Percentiles rank a stretch among this genome's conserved stretches.
phyloP scores from a whole-genome alignment of 2,888 invertebrate species.

The Acanthosepion pharaonis region DNA sequence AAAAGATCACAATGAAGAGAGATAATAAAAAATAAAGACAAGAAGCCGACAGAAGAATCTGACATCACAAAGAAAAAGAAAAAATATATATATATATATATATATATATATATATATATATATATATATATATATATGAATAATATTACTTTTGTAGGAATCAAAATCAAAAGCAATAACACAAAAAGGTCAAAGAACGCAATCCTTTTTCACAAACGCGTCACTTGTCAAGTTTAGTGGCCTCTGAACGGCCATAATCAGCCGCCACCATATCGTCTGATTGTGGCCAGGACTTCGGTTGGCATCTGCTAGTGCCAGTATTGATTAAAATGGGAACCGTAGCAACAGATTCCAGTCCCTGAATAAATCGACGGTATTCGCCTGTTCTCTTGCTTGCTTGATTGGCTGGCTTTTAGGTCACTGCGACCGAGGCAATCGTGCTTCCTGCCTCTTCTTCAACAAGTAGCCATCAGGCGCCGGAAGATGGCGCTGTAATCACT shows the following conservation, averaged over 20 bases:
- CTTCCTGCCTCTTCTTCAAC: not conserved
- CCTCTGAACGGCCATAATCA: not conserved
- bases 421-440: not conserved
- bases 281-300: constrained; percentile 9
- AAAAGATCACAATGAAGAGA: not conserved
- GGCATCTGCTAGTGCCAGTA: not conserved
- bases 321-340: constrained; percentile 14
- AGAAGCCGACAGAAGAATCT: not conserved
- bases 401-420: constrained; percentile 12
- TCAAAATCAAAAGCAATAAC: not conserved
- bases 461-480: not conserved
- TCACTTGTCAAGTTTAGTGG: not conserved
- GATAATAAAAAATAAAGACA: not conserved
- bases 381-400: not conserved
- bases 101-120: not conserved
- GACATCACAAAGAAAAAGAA: not conserved
- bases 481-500: not conserved
- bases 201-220: not conserved
- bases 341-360: not conserved
- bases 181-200: not conserved
- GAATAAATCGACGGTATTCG: constrained; percentile 14
- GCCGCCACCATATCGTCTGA: not conserved
- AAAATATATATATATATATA: not conserved
- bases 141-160: not conserved
- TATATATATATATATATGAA: not conserved